Evolutionary conservation across 2,888 invertebrate genomes (phyloP).

Genomic region (Ennomos erosarius): DNA sequence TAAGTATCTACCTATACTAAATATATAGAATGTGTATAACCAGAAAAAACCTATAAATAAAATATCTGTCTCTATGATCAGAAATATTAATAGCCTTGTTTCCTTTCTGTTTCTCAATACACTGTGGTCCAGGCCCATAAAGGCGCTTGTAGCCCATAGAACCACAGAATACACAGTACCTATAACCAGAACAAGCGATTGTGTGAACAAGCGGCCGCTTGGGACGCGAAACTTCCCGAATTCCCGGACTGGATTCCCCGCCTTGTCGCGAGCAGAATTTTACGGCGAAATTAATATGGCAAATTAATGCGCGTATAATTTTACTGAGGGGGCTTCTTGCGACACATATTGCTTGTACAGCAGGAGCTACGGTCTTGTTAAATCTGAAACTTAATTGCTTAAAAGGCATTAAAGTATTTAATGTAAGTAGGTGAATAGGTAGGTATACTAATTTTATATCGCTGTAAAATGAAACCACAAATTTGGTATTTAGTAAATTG

Average conservation of each 20-base stretch:
- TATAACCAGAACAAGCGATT: slow-evolving; percentile 67
- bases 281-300: slow-evolving; percentile 86
- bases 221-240: slow-evolving; percentile 80
- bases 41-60: no score
- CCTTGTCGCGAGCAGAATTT: slow-evolving; percentile 84
- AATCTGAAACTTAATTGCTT: not conserved
- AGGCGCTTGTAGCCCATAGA: slow-evolving; percentile 24
- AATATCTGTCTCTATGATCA: no score
- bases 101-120: not conserved
- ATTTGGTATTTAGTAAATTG: no score
- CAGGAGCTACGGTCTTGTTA: slow-evolving; percentile 6
- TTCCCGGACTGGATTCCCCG: slow-evolving; percentile 60
- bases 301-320: slow-evolving; percentile 86
- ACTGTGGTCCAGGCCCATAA: slow-evolving; percentile 15
- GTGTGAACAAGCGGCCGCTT: slow-evolving; percentile 80
- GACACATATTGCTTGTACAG: slow-evolving; percentile 49
- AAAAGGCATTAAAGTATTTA: no score
- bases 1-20: no score
- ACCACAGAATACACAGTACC: slow-evolving; percentile 50
- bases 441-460: no score
- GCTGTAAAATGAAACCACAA: no score
- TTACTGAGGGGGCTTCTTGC: slow-evolving; percentile 77
- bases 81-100: not conserved
- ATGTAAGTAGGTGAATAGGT: no score
- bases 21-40: no score